A percentile compares a stretch with the other conserved stretches of the same genome.
phyloP scores from a whole-genome alignment of 2,113 vertebrate species.

The Oceanodroma tethys region DNA sequence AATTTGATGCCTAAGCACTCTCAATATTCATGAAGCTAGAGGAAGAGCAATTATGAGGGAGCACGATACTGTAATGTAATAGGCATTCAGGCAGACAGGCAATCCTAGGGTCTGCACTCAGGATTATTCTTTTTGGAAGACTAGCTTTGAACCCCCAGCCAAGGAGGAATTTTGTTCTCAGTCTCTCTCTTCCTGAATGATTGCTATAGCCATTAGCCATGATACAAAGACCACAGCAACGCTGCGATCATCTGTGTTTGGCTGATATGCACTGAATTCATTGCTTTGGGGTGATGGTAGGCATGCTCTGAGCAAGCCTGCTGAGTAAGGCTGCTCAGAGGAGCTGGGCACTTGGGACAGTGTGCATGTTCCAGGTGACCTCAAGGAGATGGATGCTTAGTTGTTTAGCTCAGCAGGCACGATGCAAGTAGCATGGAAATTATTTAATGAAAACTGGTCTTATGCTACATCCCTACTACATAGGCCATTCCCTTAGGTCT shows the following conservation, averaged over 20 bases:
- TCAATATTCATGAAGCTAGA: not conserved
- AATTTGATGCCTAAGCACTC: not conserved
- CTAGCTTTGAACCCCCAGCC: not conserved
- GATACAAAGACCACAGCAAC: not conserved
- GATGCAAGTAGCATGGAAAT: not conserved
- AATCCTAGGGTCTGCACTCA: not conserved
- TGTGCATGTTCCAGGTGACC: rapidly evolving
- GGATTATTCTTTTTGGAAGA: not conserved
- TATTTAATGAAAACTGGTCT: not conserved
- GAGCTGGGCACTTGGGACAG: not conserved
- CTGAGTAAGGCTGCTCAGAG: not conserved
- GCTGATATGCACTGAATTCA: not conserved
- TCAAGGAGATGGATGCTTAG: not conserved
- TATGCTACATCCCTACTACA: not conserved
- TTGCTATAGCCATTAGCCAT: not conserved
- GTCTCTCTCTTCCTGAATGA: not conserved
- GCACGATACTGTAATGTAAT: not conserved
- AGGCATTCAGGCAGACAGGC: not conserved
- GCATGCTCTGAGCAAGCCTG: not conserved
- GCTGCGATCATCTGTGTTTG: not conserved
- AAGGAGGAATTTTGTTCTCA: not conserved
- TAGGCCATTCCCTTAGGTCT: not conserved
- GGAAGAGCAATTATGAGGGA: not conserved
- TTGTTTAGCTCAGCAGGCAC: not conserved
- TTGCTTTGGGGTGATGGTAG: not conserved